These are phyloP conservation scores for Melanostoma scalare DNA, from an alignment of 2,888 invertebrate genomes.

Conservation along the genomic window DNA sequence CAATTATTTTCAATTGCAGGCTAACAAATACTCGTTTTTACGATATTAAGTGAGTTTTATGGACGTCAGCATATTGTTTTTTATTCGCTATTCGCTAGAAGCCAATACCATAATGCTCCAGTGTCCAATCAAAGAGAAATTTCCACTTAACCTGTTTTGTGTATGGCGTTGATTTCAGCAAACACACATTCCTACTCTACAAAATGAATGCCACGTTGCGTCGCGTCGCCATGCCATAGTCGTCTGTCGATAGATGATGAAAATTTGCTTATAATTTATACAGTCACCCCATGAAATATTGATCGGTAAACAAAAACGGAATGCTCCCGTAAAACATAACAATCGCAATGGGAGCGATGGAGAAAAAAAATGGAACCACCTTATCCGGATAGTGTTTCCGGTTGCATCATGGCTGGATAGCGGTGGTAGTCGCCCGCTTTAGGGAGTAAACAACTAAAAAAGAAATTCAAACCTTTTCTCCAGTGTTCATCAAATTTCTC, in stretches of 20 bases:
- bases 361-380: background rate
- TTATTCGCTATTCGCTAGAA: background rate
- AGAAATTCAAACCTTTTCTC: constrained; percentile 1
- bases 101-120: constrained; percentile 15
- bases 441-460: constrained; percentile 6
- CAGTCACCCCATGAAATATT: constrained; percentile 29
- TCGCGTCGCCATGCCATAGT: background rate
- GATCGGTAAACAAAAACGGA: constrained; percentile 31
- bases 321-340: constrained; percentile 27
- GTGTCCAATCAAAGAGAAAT: constrained; percentile 31
- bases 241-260: constrained; percentile 25
- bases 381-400: constrained; percentile 21
- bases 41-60: constrained; percentile 25
- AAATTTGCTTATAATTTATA: constrained; percentile 40
- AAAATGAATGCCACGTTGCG: background rate
- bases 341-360: background rate
- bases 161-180: constrained; percentile 30
- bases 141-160: constrained; percentile 58
- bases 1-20: constrained; percentile 3
- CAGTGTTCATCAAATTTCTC: constrained; percentile 25
- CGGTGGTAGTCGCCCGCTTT: constrained; percentile 2
- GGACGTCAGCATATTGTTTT: background rate
- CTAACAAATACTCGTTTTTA: constrained; percentile 10
- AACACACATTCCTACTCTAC: background rate
- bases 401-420: constrained; percentile 21